These are phyloP conservation scores for Triplophysa siluroides DNA, from an alignment of 2,113 vertebrate genomes.

Conservation along the genomic window DNA sequence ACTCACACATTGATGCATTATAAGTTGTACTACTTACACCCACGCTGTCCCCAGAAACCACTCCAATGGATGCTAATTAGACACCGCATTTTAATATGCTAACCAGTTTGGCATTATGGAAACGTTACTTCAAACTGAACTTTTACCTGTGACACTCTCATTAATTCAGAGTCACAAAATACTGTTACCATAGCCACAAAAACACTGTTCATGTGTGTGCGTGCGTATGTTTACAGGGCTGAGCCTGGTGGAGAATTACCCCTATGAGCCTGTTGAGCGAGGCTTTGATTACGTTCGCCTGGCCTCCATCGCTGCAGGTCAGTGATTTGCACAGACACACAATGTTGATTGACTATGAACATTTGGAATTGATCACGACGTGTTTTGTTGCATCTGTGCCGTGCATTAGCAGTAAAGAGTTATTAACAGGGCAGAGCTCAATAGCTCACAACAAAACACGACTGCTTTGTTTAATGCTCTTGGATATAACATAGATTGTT, in stretches of 20 bases:
- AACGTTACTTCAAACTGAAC: slow-evolving; percentile 28
- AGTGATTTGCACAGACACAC: slow-evolving; percentile 29
- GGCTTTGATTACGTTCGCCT: slow-evolving; percentile 86
- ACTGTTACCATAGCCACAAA: slow-evolving; percentile 25
- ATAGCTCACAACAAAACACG: slow-evolving; percentile 32
- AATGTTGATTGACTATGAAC: slow-evolving; percentile 11
- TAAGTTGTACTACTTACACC: slow-evolving; percentile 22
- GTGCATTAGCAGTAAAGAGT: slow-evolving; percentile 31
- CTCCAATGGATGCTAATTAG: slow-evolving; percentile 40
- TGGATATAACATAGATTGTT: not conserved
- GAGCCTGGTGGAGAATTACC: slow-evolving; percentile 85
- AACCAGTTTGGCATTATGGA: slow-evolving; percentile 26
- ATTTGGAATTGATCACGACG: slow-evolving; percentile 25
- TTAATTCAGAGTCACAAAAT: slow-evolving; percentile 2
- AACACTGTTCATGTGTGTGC: slow-evolving; percentile 8
- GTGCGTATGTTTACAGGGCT: slow-evolving; percentile 72
- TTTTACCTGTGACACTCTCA: slow-evolving; percentile 31
- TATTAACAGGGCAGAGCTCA: slow-evolving; percentile 25
- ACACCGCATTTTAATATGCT: slow-evolving; percentile 17
- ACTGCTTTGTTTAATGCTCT: slow-evolving; percentile 22
- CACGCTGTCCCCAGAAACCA: slow-evolving; percentile 25
- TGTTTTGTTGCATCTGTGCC: slow-evolving; percentile 19
- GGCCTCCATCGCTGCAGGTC: slow-evolving; percentile 90
- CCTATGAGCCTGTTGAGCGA: slow-evolving; percentile 83
- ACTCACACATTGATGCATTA: slow-evolving; percentile 43